Conservation (phyloP, 2,113 vertebrate species). For the Pelecanus crispus region DNA sequence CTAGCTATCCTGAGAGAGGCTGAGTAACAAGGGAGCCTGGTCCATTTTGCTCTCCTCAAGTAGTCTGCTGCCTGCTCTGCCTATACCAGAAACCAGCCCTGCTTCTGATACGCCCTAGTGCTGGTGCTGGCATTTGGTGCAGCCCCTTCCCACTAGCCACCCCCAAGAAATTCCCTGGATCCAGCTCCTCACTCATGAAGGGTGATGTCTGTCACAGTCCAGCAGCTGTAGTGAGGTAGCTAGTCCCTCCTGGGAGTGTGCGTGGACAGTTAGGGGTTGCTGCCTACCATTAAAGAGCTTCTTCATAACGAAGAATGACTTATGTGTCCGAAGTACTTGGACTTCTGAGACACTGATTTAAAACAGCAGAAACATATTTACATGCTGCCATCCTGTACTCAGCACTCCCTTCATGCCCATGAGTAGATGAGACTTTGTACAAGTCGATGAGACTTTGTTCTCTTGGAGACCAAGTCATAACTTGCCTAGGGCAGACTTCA, state of each 20-base stretch:
- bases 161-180: neutral
- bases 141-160: neutral
- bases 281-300: neutral
- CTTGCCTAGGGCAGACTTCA: neutral
- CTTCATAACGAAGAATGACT: neutral
- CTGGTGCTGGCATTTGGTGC: neutral
- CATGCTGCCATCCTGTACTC: neutral
- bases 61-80: neutral
- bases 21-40: neutral
- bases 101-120: neutral
- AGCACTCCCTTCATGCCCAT: neutral
- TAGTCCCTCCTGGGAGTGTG: neutral
- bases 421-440: neutral
- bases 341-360: neutral
- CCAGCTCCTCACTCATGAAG: neutral
- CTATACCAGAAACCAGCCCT: neutral
- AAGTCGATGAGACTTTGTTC: neutral
- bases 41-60: neutral
- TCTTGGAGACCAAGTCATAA: neutral
- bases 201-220: neutral
- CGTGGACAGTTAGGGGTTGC: accelerated
- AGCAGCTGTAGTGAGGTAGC: neutral
- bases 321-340: neutral
- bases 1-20: neutral
- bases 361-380: neutral